phyloP scores from a whole-genome alignment of 2,888 invertebrate genomes.

The Sphinx pinastri region DNA sequence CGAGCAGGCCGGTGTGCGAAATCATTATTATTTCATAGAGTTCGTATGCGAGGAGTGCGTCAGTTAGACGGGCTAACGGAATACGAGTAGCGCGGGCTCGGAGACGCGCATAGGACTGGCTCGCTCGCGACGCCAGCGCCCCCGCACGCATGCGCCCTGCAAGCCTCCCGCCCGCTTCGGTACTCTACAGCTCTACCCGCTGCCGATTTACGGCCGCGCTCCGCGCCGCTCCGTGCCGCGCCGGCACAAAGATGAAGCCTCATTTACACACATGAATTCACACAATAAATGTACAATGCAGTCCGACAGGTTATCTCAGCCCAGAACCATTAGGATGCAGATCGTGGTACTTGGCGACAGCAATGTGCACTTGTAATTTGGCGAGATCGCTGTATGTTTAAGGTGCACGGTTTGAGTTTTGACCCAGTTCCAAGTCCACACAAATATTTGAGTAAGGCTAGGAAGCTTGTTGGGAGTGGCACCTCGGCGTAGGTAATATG shows the following conservation, averaged over 20 bases:
- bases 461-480: slow-evolving; percentile 60
- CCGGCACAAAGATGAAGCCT: slow-evolving; percentile 50
- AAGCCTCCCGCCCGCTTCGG: slow-evolving; percentile 41
- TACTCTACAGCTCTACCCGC: slow-evolving; percentile 26
- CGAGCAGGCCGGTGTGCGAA: slow-evolving; percentile 50
- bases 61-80: slow-evolving; percentile 42
- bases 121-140: slow-evolving; percentile 66
- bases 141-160: slow-evolving; percentile 60
- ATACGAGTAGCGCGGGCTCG: slow-evolving; percentile 56
- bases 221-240: slow-evolving; percentile 39
- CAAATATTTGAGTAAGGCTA: slow-evolving; percentile 63
- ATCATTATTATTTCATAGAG: slow-evolving; percentile 69
- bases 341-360: slow-evolving; percentile 47
- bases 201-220: slow-evolving; percentile 26
- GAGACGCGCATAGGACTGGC: slow-evolving; percentile 73
- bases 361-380: slow-evolving; percentile 42
- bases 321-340: slow-evolving; percentile 46
- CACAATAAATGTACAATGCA: slow-evolving; percentile 51
- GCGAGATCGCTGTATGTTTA: slow-evolving; percentile 43
- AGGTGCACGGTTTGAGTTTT: slow-evolving; percentile 64
- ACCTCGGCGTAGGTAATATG: slow-evolving; percentile 56
- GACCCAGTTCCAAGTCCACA: slow-evolving; percentile 65
- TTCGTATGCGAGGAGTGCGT: slow-evolving; percentile 58
- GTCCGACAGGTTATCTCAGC: slow-evolving; percentile 48
- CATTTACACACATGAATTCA: slow-evolving; percentile 63